phyloP scores from a whole-genome alignment of 1,140 invertebrate species.

The Triops cancriformis region DNA sequence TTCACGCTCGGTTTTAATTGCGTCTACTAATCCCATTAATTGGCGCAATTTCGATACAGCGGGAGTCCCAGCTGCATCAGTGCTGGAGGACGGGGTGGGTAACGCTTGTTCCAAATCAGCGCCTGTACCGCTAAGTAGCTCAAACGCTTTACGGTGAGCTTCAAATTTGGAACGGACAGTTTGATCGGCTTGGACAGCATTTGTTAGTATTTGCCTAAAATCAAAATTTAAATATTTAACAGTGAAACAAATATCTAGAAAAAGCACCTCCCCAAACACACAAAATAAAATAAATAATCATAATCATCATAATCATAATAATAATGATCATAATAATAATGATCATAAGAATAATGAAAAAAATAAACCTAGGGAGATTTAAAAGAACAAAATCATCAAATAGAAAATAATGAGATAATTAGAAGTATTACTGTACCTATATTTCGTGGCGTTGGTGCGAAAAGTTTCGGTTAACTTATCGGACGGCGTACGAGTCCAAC shows the following conservation, averaged over 20 bases:
- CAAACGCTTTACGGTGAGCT: slow-evolving; percentile 66
- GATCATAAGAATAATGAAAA: no score
- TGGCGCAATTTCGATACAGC: slow-evolving; percentile 58
- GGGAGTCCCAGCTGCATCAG: slow-evolving; percentile 47
- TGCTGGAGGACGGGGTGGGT: slow-evolving; percentile 46
- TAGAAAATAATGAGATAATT: no score
- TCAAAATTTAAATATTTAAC: no score
- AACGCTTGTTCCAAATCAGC: slow-evolving; percentile 53
- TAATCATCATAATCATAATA: no score
- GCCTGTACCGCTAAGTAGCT: slow-evolving; percentile 66
- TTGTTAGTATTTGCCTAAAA: slow-evolving; percentile 65
- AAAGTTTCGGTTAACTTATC: slow-evolving; percentile 81
- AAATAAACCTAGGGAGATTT: no score
- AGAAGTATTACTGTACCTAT: slow-evolving; percentile 48
- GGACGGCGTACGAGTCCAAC: slow-evolving; percentile 84
- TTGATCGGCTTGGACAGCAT: slow-evolving; percentile 70
- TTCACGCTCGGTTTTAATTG: slow-evolving; percentile 80
- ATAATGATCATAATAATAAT: no score
- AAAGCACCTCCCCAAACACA: no score
- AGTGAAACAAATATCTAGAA: no score
- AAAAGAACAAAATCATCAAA: no score
- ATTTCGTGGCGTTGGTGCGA: slow-evolving; percentile 75
- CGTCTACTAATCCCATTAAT: slow-evolving; percentile 81
- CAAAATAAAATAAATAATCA: no score
- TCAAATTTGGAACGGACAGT: slow-evolving; percentile 79